Conservation (phyloP, 2,113 vertebrate species). For the Xiphophorus couchianus region DNA sequence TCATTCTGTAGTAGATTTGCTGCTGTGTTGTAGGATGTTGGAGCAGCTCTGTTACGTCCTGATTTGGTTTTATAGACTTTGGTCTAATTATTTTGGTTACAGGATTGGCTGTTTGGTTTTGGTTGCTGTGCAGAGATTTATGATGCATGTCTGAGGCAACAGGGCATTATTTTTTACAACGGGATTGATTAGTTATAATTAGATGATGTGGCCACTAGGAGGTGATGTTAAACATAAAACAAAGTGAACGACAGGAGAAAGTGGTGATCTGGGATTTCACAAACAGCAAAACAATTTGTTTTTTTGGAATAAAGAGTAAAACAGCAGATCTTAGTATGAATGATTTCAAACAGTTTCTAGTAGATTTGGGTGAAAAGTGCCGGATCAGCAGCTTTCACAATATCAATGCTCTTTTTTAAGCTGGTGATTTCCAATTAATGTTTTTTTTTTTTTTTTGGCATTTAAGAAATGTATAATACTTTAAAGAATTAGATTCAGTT, state of each 20-base stretch:
- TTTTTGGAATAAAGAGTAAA: neutral
- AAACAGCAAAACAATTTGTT: neutral
- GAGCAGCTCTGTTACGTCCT: too few species aligned
- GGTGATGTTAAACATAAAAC: conserved; percentile 30
- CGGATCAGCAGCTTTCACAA: neutral
- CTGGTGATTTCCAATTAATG: neutral
- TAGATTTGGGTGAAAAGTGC: neutral
- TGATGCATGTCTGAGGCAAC: too few species aligned
- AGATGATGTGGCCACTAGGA: conserved; percentile 31
- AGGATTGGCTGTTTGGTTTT: too few species aligned
- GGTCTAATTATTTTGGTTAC: too few species aligned
- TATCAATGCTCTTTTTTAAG: neutral
- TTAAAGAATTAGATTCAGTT: neutral
- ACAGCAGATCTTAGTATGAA: neutral
- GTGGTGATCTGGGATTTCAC: neutral
- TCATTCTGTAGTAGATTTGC: too few species aligned
- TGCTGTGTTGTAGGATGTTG: too few species aligned
- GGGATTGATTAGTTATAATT: neutral
- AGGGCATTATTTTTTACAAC: too few species aligned
- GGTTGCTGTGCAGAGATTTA: too few species aligned
- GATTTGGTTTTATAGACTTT: too few species aligned
- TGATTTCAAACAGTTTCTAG: neutral
- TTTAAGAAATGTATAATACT: neutral
- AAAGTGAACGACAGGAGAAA: neutral
- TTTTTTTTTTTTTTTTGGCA: neutral